Evolutionary conservation across 2,888 invertebrate genomes (phyloP).

Genomic region (Ellobium chinense): DNA sequence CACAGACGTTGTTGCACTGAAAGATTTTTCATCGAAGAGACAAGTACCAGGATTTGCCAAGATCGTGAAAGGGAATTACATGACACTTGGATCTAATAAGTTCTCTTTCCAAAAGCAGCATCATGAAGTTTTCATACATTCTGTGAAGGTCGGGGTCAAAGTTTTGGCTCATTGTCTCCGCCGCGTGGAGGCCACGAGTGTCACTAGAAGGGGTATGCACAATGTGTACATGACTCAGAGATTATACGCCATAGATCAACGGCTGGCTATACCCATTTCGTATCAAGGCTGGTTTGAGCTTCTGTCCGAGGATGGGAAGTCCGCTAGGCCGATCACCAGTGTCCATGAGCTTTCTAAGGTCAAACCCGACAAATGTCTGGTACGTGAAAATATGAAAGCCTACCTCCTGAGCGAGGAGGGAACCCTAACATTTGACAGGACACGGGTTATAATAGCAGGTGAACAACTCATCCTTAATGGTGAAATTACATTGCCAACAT

Average conservation of each 20-base stretch:
- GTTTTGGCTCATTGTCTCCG: slow-evolving; percentile 80
- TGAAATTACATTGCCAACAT: slow-evolving; percentile 62
- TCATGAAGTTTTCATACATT: slow-evolving; percentile 91
- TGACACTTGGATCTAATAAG: slow-evolving; percentile 90
- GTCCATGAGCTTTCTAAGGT: slow-evolving; percentile 87
- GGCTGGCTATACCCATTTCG: slow-evolving; percentile 93
- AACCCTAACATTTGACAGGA: slow-evolving; percentile 68
- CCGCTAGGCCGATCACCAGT: slow-evolving; percentile 92
- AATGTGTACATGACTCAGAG: slow-evolving; percentile 47
- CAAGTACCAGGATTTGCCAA: slow-evolving; percentile 92
- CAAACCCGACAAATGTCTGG: slow-evolving; percentile 83
- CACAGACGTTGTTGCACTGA: slow-evolving; percentile 70
- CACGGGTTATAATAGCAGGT: slow-evolving; percentile 69
- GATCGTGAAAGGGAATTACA: slow-evolving; percentile 96
- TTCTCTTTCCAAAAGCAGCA: slow-evolving; percentile 83
- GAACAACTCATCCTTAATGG: slow-evolving; percentile 75
- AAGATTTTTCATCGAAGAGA: slow-evolving; percentile 83
- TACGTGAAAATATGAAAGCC: slow-evolving; percentile 82
- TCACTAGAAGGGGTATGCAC: slow-evolving; percentile 51
- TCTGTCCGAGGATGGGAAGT: slow-evolving; percentile 94
- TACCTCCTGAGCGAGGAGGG: slow-evolving; percentile 66
- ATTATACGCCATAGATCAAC: slow-evolving; percentile 74
- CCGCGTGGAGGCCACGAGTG: slow-evolving; percentile 54
- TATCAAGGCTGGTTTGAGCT: slow-evolving; percentile 96
- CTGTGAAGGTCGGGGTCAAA: slow-evolving; percentile 86